Percentiles rank a stretch among this genome's conserved stretches.
These are phyloP conservation scores for Gymnogyps californianus DNA, from an alignment of 2,113 vertebrate species.

Conservation along the genomic window DNA sequence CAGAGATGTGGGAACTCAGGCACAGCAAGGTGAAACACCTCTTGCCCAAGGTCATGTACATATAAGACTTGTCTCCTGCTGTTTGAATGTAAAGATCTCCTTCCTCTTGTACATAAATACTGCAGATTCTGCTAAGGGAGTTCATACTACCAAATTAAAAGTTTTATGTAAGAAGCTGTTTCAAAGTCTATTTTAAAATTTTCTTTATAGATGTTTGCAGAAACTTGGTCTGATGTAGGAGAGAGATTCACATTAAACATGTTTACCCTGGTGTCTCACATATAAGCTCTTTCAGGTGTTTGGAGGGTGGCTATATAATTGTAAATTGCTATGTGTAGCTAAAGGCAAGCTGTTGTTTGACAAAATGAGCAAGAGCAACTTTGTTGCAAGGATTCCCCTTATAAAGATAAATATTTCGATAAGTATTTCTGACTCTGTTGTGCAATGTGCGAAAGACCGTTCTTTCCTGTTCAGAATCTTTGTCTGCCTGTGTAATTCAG, in stretches of 20 bases:
- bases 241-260: background rate
- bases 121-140: background rate
- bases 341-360: background rate
- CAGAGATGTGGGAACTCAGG: background rate
- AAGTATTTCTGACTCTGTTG: background rate
- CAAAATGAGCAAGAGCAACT: background rate
- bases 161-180: background rate
- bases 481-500: conserved; percentile 47
- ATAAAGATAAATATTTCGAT: background rate
- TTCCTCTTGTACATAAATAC: background rate
- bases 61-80: background rate
- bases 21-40: background rate
- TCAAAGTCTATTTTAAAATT: background rate
- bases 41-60: background rate
- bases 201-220: background rate
- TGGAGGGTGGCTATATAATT: background rate
- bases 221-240: background rate
- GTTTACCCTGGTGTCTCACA: background rate
- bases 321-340: background rate
- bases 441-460: background rate
- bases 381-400: background rate
- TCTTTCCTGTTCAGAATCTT: conserved; percentile 51
- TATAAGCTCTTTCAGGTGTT: background rate
- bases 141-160: background rate
- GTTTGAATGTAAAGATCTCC: background rate